A percentile compares a stretch with the other conserved stretches of the same genome.
phyloP scores from a whole-genome alignment of 37 sponge, comb jelly and placozoan genomes.

The Oopsacas minuta region DNA sequence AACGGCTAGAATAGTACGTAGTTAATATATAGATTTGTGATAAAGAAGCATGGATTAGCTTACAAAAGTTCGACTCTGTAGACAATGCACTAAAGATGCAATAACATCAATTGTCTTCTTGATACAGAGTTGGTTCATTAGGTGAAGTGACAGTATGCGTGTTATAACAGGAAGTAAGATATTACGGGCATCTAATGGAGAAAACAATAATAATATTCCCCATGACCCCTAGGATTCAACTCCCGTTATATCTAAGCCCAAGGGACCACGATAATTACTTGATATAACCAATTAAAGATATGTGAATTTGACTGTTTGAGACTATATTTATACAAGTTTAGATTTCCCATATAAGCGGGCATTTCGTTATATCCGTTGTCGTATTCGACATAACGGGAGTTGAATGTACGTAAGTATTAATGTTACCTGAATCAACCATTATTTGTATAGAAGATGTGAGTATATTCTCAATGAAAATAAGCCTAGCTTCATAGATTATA shows the following conservation, averaged over 20 bases:
- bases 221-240: too few relatives aligned
- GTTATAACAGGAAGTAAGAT: background rate
- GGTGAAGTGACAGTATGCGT: background rate
- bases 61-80: background rate
- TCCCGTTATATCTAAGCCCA: too few relatives aligned
- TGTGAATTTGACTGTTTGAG: too few relatives aligned
- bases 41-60: too few relatives aligned
- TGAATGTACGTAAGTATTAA: too few relatives aligned
- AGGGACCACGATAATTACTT: too few relatives aligned
- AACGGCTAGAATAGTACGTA: background rate
- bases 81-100: background rate
- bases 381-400: too few relatives aligned
- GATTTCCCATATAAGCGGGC: too few relatives aligned
- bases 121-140: background rate
- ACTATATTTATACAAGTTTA: too few relatives aligned
- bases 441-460: background rate
- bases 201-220: too few relatives aligned
- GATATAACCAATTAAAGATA: too few relatives aligned
- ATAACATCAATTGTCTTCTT: background rate
- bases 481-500: background rate
- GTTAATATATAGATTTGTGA: background rate
- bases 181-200: background rate
- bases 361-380: too few relatives aligned
- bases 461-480: conserved; percentile 1
- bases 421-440: conserved; percentile 7